Evolutionary conservation across 2,113 vertebrate species (phyloP).

Genomic region (Naja naja): DNA sequence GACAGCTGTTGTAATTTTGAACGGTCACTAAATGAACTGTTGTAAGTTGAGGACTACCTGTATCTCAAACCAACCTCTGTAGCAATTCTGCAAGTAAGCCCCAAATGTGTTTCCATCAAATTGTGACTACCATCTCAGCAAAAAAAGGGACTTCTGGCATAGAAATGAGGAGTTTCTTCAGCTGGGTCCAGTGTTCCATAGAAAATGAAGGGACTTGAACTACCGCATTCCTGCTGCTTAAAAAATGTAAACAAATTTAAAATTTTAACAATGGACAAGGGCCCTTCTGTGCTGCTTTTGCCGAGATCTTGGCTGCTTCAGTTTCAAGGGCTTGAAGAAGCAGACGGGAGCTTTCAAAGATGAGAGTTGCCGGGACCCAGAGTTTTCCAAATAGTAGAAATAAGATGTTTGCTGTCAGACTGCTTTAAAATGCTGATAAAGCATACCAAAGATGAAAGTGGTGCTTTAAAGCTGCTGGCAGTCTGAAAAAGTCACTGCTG

Average conservation of each 20-base stretch:
- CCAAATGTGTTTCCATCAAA: background rate
- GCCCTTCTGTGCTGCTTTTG: background rate
- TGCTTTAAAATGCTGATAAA: background rate
- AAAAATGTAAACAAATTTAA: background rate
- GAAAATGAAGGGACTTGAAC: background rate
- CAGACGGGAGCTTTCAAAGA: background rate
- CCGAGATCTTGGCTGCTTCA: rapidly evolving
- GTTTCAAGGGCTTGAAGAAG: background rate
- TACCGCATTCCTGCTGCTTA: background rate
- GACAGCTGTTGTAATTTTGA: background rate
- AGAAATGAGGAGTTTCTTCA: background rate
- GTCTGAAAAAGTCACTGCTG: background rate
- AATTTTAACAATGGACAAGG: background rate
- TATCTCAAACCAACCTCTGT: background rate
- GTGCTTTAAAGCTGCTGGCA: slow-evolving; percentile 8
- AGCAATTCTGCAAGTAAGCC: background rate
- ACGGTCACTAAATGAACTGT: background rate
- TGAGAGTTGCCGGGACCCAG: background rate
- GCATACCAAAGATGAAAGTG: background rate
- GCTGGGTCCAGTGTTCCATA: rapidly evolving
- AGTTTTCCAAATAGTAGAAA: background rate
- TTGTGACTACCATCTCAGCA: background rate
- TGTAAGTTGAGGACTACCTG: background rate
- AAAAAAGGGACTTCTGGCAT: background rate
- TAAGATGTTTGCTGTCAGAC: background rate